phyloP scores from a whole-genome alignment of 2,113 vertebrate genomes.

The Antidorcas marsupialis region DNA sequence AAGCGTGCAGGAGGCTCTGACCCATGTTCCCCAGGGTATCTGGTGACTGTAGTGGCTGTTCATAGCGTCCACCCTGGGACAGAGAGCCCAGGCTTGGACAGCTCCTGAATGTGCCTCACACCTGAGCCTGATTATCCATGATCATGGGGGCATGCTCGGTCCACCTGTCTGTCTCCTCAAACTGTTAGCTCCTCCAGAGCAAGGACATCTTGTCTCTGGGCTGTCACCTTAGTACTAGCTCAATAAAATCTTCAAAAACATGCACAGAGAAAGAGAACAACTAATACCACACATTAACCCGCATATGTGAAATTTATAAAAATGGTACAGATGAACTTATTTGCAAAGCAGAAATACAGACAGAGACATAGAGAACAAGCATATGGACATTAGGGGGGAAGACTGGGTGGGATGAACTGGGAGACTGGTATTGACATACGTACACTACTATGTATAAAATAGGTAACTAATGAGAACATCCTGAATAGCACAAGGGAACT shows the following conservation, averaged over 20 bases:
- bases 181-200: not conserved
- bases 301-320: not conserved
- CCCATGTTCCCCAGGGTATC: accelerated
- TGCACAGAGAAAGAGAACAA: not conserved
- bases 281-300: not conserved
- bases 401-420: not conserved
- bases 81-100: not conserved
- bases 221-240: not conserved
- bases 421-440: not conserved
- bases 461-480: not conserved
- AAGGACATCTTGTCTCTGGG: not conserved
- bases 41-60: not conserved
- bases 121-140: not conserved
- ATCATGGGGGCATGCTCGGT: not conserved
- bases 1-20: not conserved
- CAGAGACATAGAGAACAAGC: not conserved
- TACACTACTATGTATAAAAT: not conserved
- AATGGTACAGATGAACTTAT: not conserved
- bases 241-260: not conserved
- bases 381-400: not conserved
- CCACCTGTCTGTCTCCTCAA: not conserved
- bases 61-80: not conserved
- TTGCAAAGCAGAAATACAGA: not conserved
- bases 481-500: not conserved
- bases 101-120: not conserved